phyloP scores from a whole-genome alignment of 2,113 vertebrate species.

The Gallinago undulata region DNA sequence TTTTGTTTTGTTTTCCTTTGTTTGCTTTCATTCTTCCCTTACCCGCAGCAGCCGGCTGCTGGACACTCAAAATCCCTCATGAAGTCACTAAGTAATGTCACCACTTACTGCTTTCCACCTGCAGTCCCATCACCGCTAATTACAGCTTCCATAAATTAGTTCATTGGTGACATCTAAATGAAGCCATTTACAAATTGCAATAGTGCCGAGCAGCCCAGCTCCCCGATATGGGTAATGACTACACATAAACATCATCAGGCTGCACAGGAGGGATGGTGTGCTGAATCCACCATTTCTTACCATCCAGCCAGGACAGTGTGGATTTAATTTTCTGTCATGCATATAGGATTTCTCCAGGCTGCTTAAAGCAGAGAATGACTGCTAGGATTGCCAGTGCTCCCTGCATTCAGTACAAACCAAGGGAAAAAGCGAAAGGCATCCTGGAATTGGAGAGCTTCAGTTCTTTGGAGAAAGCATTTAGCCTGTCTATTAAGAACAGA shows the following conservation, averaged over 20 bases:
- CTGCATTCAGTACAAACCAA: not conserved
- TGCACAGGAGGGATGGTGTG: not conserved
- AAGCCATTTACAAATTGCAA: slow-evolving; percentile 52
- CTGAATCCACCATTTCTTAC: not conserved
- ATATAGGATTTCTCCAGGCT: not conserved
- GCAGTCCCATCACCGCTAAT: slow-evolving; percentile 32
- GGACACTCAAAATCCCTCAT: not conserved
- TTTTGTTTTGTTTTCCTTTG: not conserved
- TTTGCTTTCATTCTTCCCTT: not conserved
- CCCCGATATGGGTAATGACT: not conserved
- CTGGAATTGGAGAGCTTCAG: not conserved
- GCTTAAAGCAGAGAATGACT: not conserved
- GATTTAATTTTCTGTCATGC: not conserved
- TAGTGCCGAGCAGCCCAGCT: not conserved
- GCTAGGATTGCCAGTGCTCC: not conserved
- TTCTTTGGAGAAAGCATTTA: not conserved
- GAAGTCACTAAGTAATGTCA: slow-evolving; percentile 43
- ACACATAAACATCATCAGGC: not conserved
- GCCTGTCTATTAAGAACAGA: not conserved
- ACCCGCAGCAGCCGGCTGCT: not conserved
- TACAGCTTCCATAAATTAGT: slow-evolving; percentile 46
- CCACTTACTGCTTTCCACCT: slow-evolving; percentile 39
- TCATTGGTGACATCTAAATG: slow-evolving; percentile 35
- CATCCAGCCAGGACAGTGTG: not conserved
- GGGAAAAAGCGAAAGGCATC: not conserved